phyloP scores from a whole-genome alignment of 2,888 invertebrate species.

The Epicampocera succincta region DNA sequence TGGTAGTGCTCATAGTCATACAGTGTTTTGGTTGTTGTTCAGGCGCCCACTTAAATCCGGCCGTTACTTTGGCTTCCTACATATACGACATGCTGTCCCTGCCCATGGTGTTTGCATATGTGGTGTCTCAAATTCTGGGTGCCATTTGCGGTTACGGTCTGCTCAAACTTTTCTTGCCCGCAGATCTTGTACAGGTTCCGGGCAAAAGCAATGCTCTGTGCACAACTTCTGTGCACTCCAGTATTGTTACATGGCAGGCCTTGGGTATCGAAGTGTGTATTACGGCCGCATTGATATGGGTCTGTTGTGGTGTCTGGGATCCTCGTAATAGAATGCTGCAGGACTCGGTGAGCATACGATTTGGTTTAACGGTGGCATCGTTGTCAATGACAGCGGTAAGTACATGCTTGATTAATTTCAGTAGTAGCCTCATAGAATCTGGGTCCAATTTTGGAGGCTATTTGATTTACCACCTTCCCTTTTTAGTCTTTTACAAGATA shows the following conservation, averaged over 20 bases:
- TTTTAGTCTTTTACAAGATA: no score
- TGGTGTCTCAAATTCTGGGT: slow-evolving; percentile 86
- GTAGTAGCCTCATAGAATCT: no score
- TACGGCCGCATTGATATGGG: slow-evolving; percentile 85
- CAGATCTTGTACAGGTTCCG: slow-evolving; percentile 70
- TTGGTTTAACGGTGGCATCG: slow-evolving; percentile 86
- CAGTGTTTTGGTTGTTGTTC: slow-evolving; percentile 90
- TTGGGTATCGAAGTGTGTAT: slow-evolving; percentile 85
- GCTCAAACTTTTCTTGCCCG: slow-evolving; percentile 84
- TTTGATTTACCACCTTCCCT: no score
- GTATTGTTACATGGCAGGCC: slow-evolving; percentile 83
- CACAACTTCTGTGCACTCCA: slow-evolving; percentile 84
- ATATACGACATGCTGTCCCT: slow-evolving; percentile 77
- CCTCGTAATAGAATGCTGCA: slow-evolving; percentile 85
- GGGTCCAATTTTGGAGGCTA: no score
- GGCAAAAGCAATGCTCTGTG: slow-evolving; percentile 84
- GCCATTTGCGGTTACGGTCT: slow-evolving; percentile 87
- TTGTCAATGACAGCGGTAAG: slow-evolving; percentile 86
- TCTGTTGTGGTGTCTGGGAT: slow-evolving; percentile 89
- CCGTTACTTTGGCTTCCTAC: slow-evolving; percentile 86
- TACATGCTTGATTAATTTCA: slow-evolving; percentile 10
- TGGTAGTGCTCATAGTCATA: slow-evolving; percentile 86
- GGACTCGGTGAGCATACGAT: slow-evolving; percentile 86
- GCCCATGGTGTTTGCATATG: slow-evolving; percentile 84
- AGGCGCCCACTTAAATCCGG: slow-evolving; percentile 90